Evolutionary conservation across 2,113 vertebrate genomes (phyloP), one percentile per base, ranked within the genome.

Genomic region (Chelonoidis abingdonii): DNA sequence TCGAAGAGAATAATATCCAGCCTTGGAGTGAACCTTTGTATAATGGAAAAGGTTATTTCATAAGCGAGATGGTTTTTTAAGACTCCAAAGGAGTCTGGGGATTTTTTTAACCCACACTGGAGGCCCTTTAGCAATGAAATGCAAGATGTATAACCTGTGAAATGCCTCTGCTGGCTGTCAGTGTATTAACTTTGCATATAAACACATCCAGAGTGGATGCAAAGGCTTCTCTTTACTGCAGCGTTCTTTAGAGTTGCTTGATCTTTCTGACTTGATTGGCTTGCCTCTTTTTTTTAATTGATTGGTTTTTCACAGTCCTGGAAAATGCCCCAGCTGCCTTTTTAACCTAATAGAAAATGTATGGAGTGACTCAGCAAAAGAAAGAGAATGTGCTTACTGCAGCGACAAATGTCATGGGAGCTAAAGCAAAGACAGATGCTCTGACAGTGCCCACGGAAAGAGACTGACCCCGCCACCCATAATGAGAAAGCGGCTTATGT

Each of bases 1-100:
- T 94, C 53, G 62, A 52, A 97, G 95, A 96, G 92, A 91, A 93
- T 2, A 2, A 22, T 83, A 88, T 95, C 94, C 91, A 90, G 59
- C 72, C 72, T 83, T 72, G 92, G 80, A 84, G 95, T 38, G 94
- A 80, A 87, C 84, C 83, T 84, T 87, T 84, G 76, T 79, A 53
- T 87, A 86, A 95, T 59, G 17, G 49, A 59, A 65, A 83, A 93
- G 94, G 79, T 82, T 86, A 19, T 72, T n/a, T 92, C 62, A 80
- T 52, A 53, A 44, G 41, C 62, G 54, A 76, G 80, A 88, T 78
- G 47, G 22, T 87, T 88, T 54, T 72, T 62, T 59, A 49, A 79
- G 65, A 25, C 83, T 92, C 85, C n/a, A 6, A 93, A 90, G 56
- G 44, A 19, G 24, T 91, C 57, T 31, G 54, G 29, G 8, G 44